These are phyloP conservation scores for Morone chrysops DNA, from an alignment of 2,113 vertebrate species.

Conservation along the genomic window DNA sequence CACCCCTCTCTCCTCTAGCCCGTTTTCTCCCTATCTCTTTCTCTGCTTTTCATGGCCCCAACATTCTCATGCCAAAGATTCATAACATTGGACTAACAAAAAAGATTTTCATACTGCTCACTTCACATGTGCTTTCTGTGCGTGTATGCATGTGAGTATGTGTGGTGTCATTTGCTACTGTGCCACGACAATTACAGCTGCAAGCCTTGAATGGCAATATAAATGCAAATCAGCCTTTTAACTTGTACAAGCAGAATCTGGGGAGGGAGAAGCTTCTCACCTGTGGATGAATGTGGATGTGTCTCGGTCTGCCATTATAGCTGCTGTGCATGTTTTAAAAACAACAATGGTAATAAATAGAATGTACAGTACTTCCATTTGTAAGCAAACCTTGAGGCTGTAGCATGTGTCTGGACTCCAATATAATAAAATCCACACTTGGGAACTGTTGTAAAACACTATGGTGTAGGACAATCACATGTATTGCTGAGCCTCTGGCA, in stretches of 20 bases:
- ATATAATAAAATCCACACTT: slow-evolving; percentile 33
- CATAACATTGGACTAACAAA: slow-evolving; percentile 19
- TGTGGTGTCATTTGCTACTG: slow-evolving; percentile 45
- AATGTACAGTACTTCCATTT: slow-evolving; percentile 33
- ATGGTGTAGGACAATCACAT: neutral
- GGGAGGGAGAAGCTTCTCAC: slow-evolving; percentile 60
- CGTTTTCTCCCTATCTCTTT: slow-evolving; percentile 17
- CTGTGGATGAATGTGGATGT: slow-evolving; percentile 71
- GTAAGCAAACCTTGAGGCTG: slow-evolving; percentile 43
- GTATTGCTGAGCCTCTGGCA: neutral
- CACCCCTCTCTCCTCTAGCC: slow-evolving; percentile 16
- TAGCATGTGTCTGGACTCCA: slow-evolving; percentile 37
- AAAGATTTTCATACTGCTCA: slow-evolving; percentile 23
- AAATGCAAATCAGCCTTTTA: slow-evolving; percentile 85
- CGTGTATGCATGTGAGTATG: slow-evolving; percentile 1
- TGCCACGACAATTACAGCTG: slow-evolving; percentile 72
- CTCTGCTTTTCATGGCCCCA: slow-evolving; percentile 28
- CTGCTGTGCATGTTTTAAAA: slow-evolving; percentile 46
- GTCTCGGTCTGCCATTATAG: slow-evolving; percentile 43
- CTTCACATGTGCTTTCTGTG: slow-evolving; percentile 30
- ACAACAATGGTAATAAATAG: slow-evolving; percentile 38
- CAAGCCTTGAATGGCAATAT: slow-evolving; percentile 76
- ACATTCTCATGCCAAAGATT: slow-evolving; percentile 32
- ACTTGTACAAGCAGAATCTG: slow-evolving; percentile 72
- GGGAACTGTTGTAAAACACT: slow-evolving; percentile 41